A percentile compares a stretch with the other conserved stretches of the same genome.
phyloP scores from a whole-genome alignment of 2,888 invertebrate genomes.

The Griposia aprilina region DNA sequence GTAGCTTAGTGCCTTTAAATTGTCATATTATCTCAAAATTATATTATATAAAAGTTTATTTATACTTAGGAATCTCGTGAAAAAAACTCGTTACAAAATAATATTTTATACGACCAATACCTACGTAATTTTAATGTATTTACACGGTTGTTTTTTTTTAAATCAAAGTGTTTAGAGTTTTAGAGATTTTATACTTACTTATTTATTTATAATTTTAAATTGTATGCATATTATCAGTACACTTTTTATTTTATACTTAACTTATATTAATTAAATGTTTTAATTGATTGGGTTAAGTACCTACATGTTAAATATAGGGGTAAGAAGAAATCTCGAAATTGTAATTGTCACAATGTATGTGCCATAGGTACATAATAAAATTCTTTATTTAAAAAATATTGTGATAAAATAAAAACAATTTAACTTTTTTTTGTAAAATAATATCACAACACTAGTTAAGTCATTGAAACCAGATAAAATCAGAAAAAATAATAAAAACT shows the following conservation, averaged over 20 bases:
- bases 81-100: conserved; percentile 9
- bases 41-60: conserved; percentile 1
- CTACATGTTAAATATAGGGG: not conserved
- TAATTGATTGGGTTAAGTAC: not conserved
- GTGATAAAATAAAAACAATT: not conserved
- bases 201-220: not conserved
- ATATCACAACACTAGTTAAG: conserved; percentile 5
- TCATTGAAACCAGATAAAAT: conserved; percentile 9
- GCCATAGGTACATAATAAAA: conserved; percentile 40
- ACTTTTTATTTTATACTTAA: not conserved
- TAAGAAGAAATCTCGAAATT: conserved; percentile 13
- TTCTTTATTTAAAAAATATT: not conserved
- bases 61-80: conserved; percentile 14
- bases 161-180: not conserved
- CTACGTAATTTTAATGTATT: not conserved
- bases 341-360: conserved; percentile 25
- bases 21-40: conserved; percentile 16
- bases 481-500: not conserved
- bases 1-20: conserved; percentile 45
- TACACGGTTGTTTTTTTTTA: conserved; percentile 1
- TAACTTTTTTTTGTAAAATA: not conserved
- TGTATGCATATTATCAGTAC: not conserved
- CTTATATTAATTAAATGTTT: not conserved
- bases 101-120: conserved; percentile 3
- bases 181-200: not conserved